Percentiles rank a stretch among this genome's conserved stretches.
Evolutionary conservation across 2,113 vertebrate species (phyloP).

Genomic region (Chaetodon trifascialis): DNA sequence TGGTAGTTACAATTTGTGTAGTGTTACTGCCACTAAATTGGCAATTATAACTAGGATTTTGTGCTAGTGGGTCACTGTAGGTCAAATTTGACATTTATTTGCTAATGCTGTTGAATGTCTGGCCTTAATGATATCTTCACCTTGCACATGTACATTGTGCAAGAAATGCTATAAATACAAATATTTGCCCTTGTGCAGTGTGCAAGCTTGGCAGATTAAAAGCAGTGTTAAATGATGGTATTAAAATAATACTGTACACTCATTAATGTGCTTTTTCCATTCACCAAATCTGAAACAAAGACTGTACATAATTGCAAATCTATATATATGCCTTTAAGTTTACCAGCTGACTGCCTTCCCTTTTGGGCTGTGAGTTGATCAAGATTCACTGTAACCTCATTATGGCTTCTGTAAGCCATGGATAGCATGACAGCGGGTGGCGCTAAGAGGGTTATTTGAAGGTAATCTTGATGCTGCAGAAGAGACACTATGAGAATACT

Average conservation of each 20-base stretch:
- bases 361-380: constrained; percentile 59
- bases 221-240: not conserved
- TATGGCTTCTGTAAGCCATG: constrained; percentile 73
- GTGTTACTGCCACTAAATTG: not conserved
- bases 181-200: not conserved
- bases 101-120: not conserved
- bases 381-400: constrained; percentile 74
- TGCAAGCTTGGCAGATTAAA: not conserved
- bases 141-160: not conserved
- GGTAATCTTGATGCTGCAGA: constrained; percentile 69
- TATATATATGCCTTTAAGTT: constrained; percentile 57
- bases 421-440: constrained; percentile 76
- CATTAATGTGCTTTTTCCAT: not conserved
- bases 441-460: constrained; percentile 79
- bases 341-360: constrained; percentile 50
- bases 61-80: not conserved
- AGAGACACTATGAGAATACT: constrained; percentile 53
- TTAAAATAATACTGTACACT: not conserved
- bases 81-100: not conserved
- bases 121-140: not conserved
- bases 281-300: not conserved
- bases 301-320: constrained; percentile 16
- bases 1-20: not conserved
- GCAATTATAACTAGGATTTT: not conserved
- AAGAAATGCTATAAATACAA: not conserved